These are phyloP conservation scores for Cuniculus paca DNA, from an alignment of 2,797 vertebrate species.

Conservation along the genomic window DNA sequence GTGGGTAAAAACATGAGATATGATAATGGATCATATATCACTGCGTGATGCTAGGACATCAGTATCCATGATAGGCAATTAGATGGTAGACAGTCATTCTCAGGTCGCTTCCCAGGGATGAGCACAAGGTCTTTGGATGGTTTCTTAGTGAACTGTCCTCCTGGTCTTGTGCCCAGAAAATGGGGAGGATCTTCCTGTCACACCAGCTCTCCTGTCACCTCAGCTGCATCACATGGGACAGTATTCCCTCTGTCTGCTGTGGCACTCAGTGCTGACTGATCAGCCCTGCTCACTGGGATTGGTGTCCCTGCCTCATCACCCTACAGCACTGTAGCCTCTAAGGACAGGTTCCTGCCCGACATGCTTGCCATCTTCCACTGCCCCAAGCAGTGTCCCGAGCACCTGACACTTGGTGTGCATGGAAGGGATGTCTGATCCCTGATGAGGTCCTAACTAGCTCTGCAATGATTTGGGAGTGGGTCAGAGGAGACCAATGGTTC, in stretches of 20 bases:
- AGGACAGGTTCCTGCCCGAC: background rate
- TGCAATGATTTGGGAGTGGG: background rate
- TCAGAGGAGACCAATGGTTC: background rate
- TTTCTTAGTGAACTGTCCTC: background rate
- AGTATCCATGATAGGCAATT: background rate
- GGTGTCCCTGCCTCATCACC: background rate
- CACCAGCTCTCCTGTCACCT: background rate
- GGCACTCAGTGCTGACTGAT: background rate
- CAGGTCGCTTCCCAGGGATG: background rate
- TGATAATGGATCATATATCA: no score
- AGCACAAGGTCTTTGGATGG: background rate
- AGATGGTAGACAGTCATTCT: background rate
- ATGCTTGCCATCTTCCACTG: background rate
- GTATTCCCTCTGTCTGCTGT: background rate
- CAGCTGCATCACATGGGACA: no score
- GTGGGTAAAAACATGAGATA: background rate
- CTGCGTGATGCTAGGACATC: background rate
- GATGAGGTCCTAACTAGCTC: background rate
- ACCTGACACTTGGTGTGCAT: background rate
- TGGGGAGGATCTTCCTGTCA: background rate
- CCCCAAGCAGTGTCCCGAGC: no score
- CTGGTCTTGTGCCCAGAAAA: background rate
- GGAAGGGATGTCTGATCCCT: no score
- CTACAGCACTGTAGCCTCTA: rapidly evolving
- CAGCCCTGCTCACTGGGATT: background rate